Evolutionary conservation across 2,888 invertebrate genomes (phyloP), one percentile per base, ranked within the genome.

Genomic region (Formica aserva): DNA sequence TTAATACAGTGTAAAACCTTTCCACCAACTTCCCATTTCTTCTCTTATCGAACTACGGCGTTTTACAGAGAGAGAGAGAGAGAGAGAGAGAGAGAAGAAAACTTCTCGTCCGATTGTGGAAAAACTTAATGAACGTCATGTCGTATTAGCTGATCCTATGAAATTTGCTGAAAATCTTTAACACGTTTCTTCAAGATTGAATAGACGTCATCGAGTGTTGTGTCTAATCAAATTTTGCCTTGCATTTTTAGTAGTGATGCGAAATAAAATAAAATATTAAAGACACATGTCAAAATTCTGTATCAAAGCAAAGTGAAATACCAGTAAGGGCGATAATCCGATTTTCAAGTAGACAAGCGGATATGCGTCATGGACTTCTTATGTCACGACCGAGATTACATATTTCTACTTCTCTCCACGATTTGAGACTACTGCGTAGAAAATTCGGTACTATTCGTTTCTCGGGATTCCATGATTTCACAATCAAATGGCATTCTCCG

Each of bases 1-100:
- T 80, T 80, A 80, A 80, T 80, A 72, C 35, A 78, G 71, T 78
- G 35, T 62, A 48, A 80, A 80, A 48, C 35, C 62, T 26, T 38
- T 38, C 38, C 1, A 38, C 15, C 41, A 6, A 3, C 48, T 32
- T n/a, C 11, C 71, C n/a, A 60, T 32, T 45, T 22, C 4, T 18
- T 18, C 15, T 18, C 22, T n/a, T n/a, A 52, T 52, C 15, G 3
- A 48, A 74, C 35, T 62, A 45, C 45, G 13, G 26, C 41, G 41
- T 32, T 41, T 3, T 13, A 45, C 22, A 22, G 13, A 38, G 41
- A 9, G 15, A 22, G 35, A 22, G n/a, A 15, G 52, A 15, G 15
- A n/a, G 13, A 35, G 52, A 8, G 22, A 32, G 35, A 22, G n/a
- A 18, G 15, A 15, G 5, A 45, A 71, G 72, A 60, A 45, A 71